A percentile compares a stretch with the other conserved stretches of the same genome.
phyloP scores from a whole-genome alignment of 2,113 vertebrate genomes.

The Myanophis thanlyinensis region DNA sequence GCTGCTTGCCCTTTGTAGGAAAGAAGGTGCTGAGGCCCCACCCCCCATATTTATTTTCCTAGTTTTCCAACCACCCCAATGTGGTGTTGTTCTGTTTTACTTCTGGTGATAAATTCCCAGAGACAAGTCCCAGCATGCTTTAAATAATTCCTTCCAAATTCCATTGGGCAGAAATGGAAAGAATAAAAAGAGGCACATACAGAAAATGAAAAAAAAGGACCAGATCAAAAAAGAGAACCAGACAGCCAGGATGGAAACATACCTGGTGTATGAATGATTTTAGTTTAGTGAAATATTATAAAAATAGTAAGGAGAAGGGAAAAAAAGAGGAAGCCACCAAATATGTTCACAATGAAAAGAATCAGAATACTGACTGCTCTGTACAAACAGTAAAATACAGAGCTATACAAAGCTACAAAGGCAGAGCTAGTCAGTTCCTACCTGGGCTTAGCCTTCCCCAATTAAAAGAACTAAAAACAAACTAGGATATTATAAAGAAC shows the following conservation, averaged over 20 bases:
- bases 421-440: background rate
- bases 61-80: background rate
- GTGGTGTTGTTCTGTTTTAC: background rate
- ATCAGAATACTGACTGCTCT: background rate
- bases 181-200: background rate
- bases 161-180: background rate
- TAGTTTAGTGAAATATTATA: background rate
- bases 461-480: background rate
- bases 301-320: background rate
- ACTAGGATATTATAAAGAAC: background rate
- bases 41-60: background rate
- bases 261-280: background rate
- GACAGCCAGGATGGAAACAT: background rate
- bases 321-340: background rate
- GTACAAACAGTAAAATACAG: background rate
- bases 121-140: background rate
- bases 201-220: background rate
- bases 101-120: background rate
- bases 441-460: background rate
- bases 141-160: background rate
- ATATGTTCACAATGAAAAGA: background rate
- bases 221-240: background rate
- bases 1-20: background rate
- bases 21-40: background rate
- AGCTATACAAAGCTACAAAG: background rate